A percentile compares a stretch with the other conserved stretches of the same genome.
Conservation (phyloP, 2,113 vertebrate species). For the Callocephalon fimbriatum region DNA sequence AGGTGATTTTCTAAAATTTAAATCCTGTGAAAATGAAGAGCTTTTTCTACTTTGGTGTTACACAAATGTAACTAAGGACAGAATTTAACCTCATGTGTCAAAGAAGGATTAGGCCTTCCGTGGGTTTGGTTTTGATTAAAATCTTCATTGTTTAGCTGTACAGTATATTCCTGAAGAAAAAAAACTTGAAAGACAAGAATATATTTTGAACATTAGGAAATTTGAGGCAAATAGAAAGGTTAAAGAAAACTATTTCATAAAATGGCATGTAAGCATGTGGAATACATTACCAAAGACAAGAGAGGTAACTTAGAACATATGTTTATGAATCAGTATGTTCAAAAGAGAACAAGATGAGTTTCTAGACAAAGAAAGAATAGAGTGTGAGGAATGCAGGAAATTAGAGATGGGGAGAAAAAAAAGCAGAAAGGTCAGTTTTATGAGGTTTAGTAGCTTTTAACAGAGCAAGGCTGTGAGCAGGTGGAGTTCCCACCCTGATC, state of each 20-base stretch:
- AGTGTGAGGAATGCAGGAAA: conserved; percentile 59
- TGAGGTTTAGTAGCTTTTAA: conserved; percentile 73
- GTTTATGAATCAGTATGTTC: conserved; percentile 61
- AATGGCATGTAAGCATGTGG: conserved; percentile 67
- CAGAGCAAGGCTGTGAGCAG: conserved; percentile 64
- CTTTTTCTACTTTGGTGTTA: conserved; percentile 9
- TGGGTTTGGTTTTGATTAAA: conserved; percentile 66
- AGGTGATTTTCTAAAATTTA: not conserved
- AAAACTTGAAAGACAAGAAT: conserved; percentile 69
- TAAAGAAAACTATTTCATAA: conserved; percentile 72
- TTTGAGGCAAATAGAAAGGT: conserved; percentile 73
- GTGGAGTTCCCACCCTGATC: conserved; percentile 64
- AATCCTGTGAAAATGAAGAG: not conserved
- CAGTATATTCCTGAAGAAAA: conserved; percentile 71
- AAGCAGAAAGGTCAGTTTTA: conserved; percentile 45
- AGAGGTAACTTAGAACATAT: conserved; percentile 76
- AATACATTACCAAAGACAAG: conserved; percentile 73
- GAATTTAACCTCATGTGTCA: conserved; percentile 40
- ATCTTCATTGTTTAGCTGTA: conserved; percentile 69
- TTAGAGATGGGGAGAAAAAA: not conserved
- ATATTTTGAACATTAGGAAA: conserved; percentile 71
- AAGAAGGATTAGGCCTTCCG: conserved; percentile 45
- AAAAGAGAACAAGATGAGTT: conserved; percentile 60
- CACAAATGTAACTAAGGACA: not conserved
- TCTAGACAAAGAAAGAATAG: conserved; percentile 67